Conservation (phyloP, 2,888 invertebrate species). For the Crepidodera aurea region DNA sequence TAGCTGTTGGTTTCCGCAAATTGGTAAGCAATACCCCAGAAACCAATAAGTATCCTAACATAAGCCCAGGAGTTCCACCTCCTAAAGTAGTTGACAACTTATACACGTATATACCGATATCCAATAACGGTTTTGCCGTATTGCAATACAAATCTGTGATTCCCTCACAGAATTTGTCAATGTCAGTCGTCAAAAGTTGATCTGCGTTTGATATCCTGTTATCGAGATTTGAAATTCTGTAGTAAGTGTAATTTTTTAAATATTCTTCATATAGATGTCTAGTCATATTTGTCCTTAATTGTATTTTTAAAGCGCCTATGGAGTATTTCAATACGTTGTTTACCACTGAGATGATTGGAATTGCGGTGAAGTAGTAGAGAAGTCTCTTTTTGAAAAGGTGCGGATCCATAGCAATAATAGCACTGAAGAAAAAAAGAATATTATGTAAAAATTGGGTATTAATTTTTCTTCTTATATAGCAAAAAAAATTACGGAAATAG, state of each 20-base stretch:
- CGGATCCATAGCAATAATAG: constrained; percentile 90
- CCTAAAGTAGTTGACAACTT: constrained; percentile 87
- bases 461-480: too few species aligned
- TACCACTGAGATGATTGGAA: constrained; percentile 91
- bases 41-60: constrained; percentile 86
- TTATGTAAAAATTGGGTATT: too few species aligned
- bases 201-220: constrained; percentile 95
- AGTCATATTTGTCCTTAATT: constrained; percentile 89
- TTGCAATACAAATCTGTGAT: constrained; percentile 96
- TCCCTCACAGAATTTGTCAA: constrained; percentile 96
- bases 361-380: constrained; percentile 79
- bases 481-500: too few species aligned
- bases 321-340: constrained; percentile 96
- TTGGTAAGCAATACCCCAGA: constrained; percentile 89
- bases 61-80: constrained; percentile 86
- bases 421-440: constrained; percentile 67
- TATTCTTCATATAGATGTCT: constrained; percentile 86
- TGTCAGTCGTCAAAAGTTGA: constrained; percentile 93
- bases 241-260: constrained; percentile 95
- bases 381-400: constrained; percentile 78
- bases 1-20: constrained; percentile 83
- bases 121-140: constrained; percentile 93
- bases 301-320: constrained; percentile 90
- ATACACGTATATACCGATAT: constrained; percentile 93
- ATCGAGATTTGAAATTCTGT: constrained; percentile 95